Evolutionary conservation across 2,888 invertebrate genomes (phyloP).

Genomic region (Spialia ferax): DNA sequence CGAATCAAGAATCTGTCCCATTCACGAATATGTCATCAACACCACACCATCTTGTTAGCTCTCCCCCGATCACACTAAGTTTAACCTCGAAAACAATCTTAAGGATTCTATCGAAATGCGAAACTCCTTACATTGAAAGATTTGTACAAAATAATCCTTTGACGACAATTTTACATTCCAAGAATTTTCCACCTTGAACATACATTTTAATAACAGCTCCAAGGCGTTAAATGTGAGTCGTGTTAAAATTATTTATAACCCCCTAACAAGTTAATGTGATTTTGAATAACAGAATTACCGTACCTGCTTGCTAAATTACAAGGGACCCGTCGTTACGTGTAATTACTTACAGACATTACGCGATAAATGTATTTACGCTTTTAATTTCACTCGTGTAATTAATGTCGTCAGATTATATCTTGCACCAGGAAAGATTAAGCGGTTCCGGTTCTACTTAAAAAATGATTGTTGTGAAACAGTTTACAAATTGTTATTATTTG

Average conservation of each 20-base stretch:
- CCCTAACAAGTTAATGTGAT: constrained; percentile 23
- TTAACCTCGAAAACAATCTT: too few relatives aligned
- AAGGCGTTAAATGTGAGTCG: constrained; percentile 4
- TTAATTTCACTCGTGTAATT: constrained; percentile 19
- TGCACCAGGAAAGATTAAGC: constrained; percentile 16
- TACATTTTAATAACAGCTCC: constrained; percentile 10
- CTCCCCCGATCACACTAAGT: too few relatives aligned
- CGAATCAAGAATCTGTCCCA: too few relatives aligned
- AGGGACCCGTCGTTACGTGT: constrained; percentile 16
- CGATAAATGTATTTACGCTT: constrained; percentile 30
- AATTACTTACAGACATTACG: constrained; percentile 27
- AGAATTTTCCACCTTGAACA: neutral
- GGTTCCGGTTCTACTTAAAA: constrained; percentile 10
- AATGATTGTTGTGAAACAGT: neutral
- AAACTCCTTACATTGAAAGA: neutral
- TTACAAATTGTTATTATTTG: neutral
- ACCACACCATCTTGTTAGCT: too few relatives aligned
- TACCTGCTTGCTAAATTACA: constrained; percentile 21
- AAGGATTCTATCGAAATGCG: too few relatives aligned
- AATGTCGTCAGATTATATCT: constrained; percentile 32
- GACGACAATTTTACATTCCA: neutral
- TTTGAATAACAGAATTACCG: constrained; percentile 18
- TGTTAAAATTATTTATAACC: constrained; percentile 18
- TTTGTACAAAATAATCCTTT: neutral
- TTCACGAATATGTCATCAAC: too few relatives aligned